Conservation (phyloP, 2,113 vertebrate species). For the Turdus rufiventris region DNA sequence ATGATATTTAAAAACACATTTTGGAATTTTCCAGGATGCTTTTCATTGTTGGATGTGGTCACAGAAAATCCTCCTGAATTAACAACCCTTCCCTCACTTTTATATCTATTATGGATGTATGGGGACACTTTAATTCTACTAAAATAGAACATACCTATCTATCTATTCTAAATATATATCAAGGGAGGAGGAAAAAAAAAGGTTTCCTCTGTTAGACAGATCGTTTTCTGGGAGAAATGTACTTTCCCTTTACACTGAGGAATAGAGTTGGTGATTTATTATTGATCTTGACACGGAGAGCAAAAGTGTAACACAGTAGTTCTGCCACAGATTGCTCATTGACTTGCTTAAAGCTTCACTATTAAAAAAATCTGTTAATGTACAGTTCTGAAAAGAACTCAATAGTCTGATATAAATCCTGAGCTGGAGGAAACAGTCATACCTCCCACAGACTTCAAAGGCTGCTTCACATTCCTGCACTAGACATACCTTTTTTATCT, state of each 20-base stretch:
- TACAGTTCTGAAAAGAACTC: not conserved
- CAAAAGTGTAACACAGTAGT: not conserved
- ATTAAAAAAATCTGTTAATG: not conserved
- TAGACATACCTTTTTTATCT: conserved; percentile 10
- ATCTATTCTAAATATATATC: not conserved
- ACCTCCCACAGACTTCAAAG: conserved; percentile 51
- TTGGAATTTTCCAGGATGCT: conserved; percentile 37
- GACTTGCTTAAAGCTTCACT: not conserved
- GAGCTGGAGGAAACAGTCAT: conserved; percentile 9
- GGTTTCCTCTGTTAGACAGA: not conserved
- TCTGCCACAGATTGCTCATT: not conserved
- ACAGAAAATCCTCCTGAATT: not conserved
- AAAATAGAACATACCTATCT: not conserved
- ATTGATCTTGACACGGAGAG: not conserved
- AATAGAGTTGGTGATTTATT: not conserved
- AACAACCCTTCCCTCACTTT: not conserved
- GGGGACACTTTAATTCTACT: not conserved
- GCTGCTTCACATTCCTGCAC: not conserved
- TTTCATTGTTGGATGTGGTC: not conserved
- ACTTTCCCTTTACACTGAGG: not conserved
- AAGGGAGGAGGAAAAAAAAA: not conserved
- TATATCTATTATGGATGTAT: not conserved
- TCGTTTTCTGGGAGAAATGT: not conserved
- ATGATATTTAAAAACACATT: conserved; percentile 34
- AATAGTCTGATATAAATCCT: conserved; percentile 7